A percentile compares a stretch with the other conserved stretches of the same genome.
phyloP scores from a whole-genome alignment of 2,888 invertebrate genomes.

The Mallateleia sp. region DNA sequence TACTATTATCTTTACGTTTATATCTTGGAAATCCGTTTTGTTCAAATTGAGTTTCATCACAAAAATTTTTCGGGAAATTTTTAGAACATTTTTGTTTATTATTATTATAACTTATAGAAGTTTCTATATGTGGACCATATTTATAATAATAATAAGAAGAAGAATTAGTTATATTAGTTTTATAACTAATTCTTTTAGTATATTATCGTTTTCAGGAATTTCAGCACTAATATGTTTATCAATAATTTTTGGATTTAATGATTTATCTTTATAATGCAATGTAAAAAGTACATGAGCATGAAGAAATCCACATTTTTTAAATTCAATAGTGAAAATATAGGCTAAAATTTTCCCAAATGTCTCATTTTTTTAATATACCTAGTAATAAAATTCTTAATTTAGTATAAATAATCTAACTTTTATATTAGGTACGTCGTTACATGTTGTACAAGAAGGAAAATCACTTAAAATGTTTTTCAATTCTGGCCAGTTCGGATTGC shows the following conservation, averaged over 20 bases:
- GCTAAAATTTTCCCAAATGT: constrained; percentile 26
- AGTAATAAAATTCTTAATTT: constrained; percentile 10
- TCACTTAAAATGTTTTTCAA: background rate
- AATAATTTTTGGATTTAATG: background rate
- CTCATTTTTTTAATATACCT: constrained; percentile 12
- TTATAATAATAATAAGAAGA: too few relatives aligned
- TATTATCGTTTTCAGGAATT: constrained; percentile 14
- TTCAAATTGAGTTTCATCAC: constrained; percentile 14
- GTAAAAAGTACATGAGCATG: constrained; percentile 8
- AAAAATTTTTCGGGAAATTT: constrained; percentile 29
- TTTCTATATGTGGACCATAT: constrained; percentile 11
- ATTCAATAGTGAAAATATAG: constrained; percentile 11
- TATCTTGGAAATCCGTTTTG: constrained; percentile 22
- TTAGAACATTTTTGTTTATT: constrained; percentile 7
- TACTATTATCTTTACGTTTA: constrained; percentile 2
- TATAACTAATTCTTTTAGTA: constrained; percentile 13
- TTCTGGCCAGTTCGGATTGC: too few relatives aligned
- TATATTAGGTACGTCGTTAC: background rate
- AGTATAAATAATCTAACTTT: constrained; percentile 10
- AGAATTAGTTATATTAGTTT: too few relatives aligned
- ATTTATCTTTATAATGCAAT: constrained; percentile 29
- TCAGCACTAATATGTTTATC: constrained; percentile 28
- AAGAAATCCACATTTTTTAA: background rate
- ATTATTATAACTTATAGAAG: background rate
- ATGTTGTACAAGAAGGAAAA: background rate